Base-by-base conservation (phyloP, 2,888 invertebrate genomes). In the Ophonus ardosiacus region DNA sequence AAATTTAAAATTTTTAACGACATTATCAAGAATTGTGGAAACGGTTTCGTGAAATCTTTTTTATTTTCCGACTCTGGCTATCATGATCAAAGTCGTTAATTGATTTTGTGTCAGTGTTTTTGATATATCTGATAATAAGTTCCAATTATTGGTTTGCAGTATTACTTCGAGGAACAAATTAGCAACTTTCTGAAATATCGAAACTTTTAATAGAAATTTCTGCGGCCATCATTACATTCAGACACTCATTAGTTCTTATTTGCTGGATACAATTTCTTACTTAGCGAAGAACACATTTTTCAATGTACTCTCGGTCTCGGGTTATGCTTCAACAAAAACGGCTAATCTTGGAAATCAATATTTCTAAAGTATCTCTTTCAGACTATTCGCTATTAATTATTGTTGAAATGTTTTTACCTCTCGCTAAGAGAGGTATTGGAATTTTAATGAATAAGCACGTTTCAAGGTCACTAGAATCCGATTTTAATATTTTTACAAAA, bases 161-260 rank as follows among this genome's bases (percentile, higher is more conserved):
- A 81, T 81, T 65, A 81, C 81, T 81, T 81, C 81, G 79, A 61
- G 17, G 61, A 79, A 79, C 79, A 79, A 79, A 79, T 79, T 79
- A 79, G 79, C 79, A 79, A 79, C 59, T 81, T 81, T 65, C 81
- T 61, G 63, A 81, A 61, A 81, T 65, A 43, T 81, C 81, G 38
- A 17, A 81, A 81, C 63, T 81, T 81, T 63, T 81, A 81, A 81
- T 81, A 81, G 81, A 61, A 81, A 81, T 81, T 81, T 81, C 81
- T 61, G 24, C 57, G 78, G 71, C 71, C 71, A 40, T 74, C 71
- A 43, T 43, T 74, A 74, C 71, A 74, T 74, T 74, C 40, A 74
- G 71, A 18, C 71, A 43, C 71, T 74, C 71, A 74, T 74, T 74
- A 74, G 71, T 74, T 74, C 71, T 43, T 74, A 74, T 74, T 74